phyloP scores from a whole-genome alignment of 1,140 invertebrate species.

The Trypoxylus dichotomus region DNA sequence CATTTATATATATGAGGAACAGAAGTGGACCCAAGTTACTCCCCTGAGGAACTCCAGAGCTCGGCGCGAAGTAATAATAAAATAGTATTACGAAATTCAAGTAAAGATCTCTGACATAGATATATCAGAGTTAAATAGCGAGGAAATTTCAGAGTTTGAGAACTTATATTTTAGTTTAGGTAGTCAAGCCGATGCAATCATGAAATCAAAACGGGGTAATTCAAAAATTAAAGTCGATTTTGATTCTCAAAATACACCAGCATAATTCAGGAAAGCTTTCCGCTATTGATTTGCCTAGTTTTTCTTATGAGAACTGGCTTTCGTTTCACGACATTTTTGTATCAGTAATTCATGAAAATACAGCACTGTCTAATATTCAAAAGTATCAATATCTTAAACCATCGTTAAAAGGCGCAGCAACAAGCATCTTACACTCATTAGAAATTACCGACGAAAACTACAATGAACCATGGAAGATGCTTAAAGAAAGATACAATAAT shows the following conservation, averaged over 20 bases:
- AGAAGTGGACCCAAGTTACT: no score
- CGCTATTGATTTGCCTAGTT: slow-evolving; percentile 41
- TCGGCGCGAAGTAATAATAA: no score
- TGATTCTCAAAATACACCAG: background rate
- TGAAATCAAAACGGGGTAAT: background rate
- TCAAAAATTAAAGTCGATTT: background rate
- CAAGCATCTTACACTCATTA: slow-evolving; percentile 38
- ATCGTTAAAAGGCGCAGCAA: slow-evolving; percentile 39
- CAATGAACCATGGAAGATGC: slow-evolving; percentile 33
- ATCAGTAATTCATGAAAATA: slow-evolving; percentile 40
- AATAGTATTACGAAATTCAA: slow-evolving; percentile 6
- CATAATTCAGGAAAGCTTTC: slow-evolving; percentile 30
- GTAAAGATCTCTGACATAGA: background rate
- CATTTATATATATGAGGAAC: no score
- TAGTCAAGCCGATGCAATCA: no score
- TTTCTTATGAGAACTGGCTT: slow-evolving; percentile 45
- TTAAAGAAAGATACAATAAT: slow-evolving; percentile 36
- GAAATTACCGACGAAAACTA: slow-evolving; percentile 35
- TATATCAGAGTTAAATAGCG: background rate
- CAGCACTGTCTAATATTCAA: slow-evolving; percentile 34
- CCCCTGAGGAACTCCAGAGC: no score
- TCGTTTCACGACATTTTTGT: slow-evolving; percentile 42
- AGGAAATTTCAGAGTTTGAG: background rate
- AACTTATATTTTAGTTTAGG: background rate
- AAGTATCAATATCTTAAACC: slow-evolving; percentile 43